These are phyloP conservation scores for Enteromius thamalakanensis DNA, from an alignment of 2,797 vertebrate genomes.

Conservation along the genomic window DNA sequence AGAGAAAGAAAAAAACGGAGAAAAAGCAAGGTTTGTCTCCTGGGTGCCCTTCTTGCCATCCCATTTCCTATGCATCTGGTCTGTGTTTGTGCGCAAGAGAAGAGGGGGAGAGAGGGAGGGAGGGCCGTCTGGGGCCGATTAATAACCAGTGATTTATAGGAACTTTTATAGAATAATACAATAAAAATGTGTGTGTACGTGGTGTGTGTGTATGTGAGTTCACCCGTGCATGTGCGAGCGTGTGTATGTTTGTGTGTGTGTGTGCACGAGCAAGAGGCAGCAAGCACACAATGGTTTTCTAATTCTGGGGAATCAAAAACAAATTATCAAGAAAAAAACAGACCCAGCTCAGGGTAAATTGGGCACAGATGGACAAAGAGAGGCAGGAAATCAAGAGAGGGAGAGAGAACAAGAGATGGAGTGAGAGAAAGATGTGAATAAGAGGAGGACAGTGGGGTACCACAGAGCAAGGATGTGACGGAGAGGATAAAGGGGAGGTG, in stretches of 20 bases:
- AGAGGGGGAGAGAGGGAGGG: constrained; percentile 66
- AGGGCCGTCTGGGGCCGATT: constrained; percentile 87
- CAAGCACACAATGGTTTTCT: constrained; percentile 90
- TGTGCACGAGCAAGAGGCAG: constrained; percentile 65
- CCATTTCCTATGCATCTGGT: constrained; percentile 86
- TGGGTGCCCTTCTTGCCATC: constrained; percentile 91
- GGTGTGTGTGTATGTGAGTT: constrained; percentile 65
- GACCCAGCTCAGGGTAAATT: constrained; percentile 87
- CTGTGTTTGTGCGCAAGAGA: constrained; percentile 81
- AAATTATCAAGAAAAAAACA: constrained; percentile 90
- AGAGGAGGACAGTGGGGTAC: constrained; percentile 58
- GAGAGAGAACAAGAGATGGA: constrained; percentile 64
- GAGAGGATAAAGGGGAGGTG: constrained; percentile 50
- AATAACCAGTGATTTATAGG: constrained; percentile 98
- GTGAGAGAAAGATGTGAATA: constrained; percentile 58
- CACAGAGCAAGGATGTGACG: constrained; percentile 61
- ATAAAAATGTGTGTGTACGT: constrained; percentile 87
- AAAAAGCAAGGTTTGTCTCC: constrained; percentile 83
- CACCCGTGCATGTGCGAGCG: constrained; percentile 43
- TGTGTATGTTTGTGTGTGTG: constrained; percentile 25
- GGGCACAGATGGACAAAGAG: constrained; percentile 88
- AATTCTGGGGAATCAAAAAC: constrained; percentile 98
- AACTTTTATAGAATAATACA: constrained; percentile 99
- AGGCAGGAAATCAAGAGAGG: constrained; percentile 76
- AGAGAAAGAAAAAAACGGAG: constrained; percentile 54